Evolutionary conservation across 2,888 invertebrate species (phyloP), one percentile per base, ranked within the genome.

Genomic region (Fabriciana adippe): DNA sequence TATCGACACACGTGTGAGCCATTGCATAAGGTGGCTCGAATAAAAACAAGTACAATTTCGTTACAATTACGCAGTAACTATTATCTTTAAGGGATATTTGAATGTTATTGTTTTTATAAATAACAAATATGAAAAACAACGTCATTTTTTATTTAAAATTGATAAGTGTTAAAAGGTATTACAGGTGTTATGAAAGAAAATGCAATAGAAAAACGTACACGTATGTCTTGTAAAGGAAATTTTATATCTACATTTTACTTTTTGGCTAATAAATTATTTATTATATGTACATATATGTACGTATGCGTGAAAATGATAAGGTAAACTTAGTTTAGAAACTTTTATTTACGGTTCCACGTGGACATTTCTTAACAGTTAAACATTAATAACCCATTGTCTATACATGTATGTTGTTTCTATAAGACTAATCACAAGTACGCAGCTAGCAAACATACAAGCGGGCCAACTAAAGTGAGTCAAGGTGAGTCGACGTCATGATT

Each of bases 391-490:
- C 15, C 16, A 15, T 41, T 51, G 54, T 60, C 26, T 26, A 21
- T 64, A 64, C 54, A 64, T 57, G 66, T 35, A 66, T 60, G 60
- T 66, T 47, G 55, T 68, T 70, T 78, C 80, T 78, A 78, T 75
- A 79, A 81, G 77, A 81, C 82, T 85, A 85, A 88, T 88, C 83
- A 86, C 84, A 77, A 80, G 83, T 79, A 83, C 81, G 82, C 81
- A 79, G 79, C 79, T 76, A 76, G 80, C 83, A 83, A 60, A 56
- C 68, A 55, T 16, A 84, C 85, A 86, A 88, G 85, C 89, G 83
- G 85, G 84, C 84, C 84, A 82, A 79, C 85, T 81, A 81, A 91
- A 89, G 85, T 90, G 87, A 91, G 91, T 90, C 91, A 92, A 92
- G 91, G 91, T 90, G 88, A 90, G 81, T 75, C 82, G 79, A 83